phyloP scores from a whole-genome alignment of 2,797 vertebrate species.

The Natrix natrix region DNA sequence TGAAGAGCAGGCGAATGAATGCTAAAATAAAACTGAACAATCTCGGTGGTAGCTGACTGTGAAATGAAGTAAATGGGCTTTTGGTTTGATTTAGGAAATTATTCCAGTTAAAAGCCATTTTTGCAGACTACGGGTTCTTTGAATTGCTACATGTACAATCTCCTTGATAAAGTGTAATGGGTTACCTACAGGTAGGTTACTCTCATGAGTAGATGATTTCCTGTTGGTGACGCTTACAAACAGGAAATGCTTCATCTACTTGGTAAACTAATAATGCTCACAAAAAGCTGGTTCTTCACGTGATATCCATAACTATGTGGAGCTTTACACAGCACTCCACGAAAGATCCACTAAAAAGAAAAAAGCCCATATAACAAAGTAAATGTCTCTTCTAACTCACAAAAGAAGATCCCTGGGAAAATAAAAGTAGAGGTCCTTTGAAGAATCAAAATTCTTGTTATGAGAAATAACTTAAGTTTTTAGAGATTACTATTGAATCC shows the following conservation, averaged over 20 bases:
- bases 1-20: background rate
- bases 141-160: background rate
- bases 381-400: background rate
- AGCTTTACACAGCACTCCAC: background rate
- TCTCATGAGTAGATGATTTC: background rate
- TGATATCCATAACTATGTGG: background rate
- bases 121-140: background rate
- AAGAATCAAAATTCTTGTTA: background rate
- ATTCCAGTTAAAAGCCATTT: background rate
- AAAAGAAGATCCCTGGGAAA: background rate
- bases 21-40: background rate
- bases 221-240: background rate
- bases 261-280: background rate
- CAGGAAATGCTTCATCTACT: background rate
- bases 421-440: background rate
- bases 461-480: background rate
- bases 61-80: background rate
- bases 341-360: background rate
- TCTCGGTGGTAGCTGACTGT: background rate
- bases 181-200: background rate
- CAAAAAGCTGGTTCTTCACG: background rate
- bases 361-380: background rate
- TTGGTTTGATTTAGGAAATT: background rate
- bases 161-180: background rate
- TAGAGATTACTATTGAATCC: background rate